phyloP scores from a whole-genome alignment of 2,888 invertebrate species.

The Altica lythri region DNA sequence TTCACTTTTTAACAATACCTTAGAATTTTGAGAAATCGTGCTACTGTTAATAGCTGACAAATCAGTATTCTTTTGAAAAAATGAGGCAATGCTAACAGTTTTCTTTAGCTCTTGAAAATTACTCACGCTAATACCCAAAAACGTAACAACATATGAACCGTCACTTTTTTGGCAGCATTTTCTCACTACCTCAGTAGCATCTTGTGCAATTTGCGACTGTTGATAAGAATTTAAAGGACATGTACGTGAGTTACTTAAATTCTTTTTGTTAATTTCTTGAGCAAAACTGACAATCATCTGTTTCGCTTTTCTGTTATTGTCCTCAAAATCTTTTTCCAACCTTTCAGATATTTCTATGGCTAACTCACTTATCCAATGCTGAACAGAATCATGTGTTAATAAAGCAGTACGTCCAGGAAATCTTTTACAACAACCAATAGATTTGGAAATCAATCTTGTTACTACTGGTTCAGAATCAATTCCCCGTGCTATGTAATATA shows the following conservation, averaged over 20 bases:
- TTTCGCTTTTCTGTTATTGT: conserved; percentile 82
- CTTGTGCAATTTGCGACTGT: conserved; percentile 67
- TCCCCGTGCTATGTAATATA: conserved; percentile 85
- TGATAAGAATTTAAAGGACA: conserved; percentile 66
- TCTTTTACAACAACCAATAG: conserved; percentile 94
- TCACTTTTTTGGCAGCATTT: conserved; percentile 57
- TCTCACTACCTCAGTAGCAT: conserved; percentile 70
- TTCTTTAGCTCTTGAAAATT: conserved; percentile 73
- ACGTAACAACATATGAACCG: conserved; percentile 62
- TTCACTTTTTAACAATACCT: no score
- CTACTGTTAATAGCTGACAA: no score
- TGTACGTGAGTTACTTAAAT: conserved; percentile 70
- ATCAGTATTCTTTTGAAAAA: conserved; percentile 36
- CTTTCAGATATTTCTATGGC: conserved; percentile 83
- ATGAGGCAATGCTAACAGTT: conserved; percentile 50
- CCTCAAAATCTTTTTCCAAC: conserved; percentile 75
- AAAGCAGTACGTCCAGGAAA: conserved; percentile 84
- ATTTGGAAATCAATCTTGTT: conserved; percentile 83
- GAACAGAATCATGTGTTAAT: conserved; percentile 66
- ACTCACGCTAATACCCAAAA: conserved; percentile 77
- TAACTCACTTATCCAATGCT: conserved; percentile 82
- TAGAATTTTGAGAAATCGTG: no score
- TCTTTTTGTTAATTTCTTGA: conserved; percentile 61
- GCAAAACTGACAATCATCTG: conserved; percentile 77
- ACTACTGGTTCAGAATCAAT: conserved; percentile 87